Evolutionary conservation across 2,113 vertebrate genomes (phyloP).

Genomic region (Sebastes schlegelii): DNA sequence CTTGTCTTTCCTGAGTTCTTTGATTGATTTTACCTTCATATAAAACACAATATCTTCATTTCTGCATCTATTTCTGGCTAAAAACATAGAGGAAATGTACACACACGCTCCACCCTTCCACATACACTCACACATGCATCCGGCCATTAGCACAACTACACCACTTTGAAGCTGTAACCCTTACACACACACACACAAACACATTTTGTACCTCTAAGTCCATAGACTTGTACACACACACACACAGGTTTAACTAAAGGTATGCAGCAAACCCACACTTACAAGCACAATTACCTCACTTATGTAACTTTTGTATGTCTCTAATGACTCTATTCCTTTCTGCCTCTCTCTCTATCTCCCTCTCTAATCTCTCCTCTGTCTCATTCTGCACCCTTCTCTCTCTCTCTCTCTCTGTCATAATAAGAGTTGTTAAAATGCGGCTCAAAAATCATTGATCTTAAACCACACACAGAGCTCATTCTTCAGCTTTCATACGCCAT

Average conservation of each 20-base stretch:
- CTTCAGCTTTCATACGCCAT: conserved; percentile 61
- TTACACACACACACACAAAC: neutral
- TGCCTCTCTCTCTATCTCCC: neutral
- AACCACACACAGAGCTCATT: conserved; percentile 53
- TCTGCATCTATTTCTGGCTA: neutral
- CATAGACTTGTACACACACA: neutral
- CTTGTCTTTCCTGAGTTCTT: neutral
- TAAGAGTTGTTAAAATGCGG: conserved; percentile 30
- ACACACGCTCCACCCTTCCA: neutral
- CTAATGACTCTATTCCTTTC: conserved; percentile 2
- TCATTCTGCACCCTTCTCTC: neutral
- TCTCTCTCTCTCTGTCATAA: neutral
- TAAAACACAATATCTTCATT: neutral
- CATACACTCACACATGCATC: neutral
- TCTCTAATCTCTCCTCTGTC: conserved; percentile 1
- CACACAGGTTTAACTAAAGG: conserved; percentile 16
- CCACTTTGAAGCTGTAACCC: conserved; percentile 6
- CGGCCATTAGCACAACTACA: neutral
- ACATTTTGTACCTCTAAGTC: neutral
- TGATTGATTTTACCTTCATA: conserved; percentile 2
- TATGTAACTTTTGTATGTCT: conserved; percentile 33
- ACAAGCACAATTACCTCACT: conserved; percentile 10
- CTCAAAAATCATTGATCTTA: conserved; percentile 47
- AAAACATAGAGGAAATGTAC: neutral
- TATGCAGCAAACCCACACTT: conserved; percentile 34